Evolutionary conservation across 2,888 invertebrate species (phyloP), one percentile per base, ranked within the genome.

Genomic region (Catonia carolina): DNA sequence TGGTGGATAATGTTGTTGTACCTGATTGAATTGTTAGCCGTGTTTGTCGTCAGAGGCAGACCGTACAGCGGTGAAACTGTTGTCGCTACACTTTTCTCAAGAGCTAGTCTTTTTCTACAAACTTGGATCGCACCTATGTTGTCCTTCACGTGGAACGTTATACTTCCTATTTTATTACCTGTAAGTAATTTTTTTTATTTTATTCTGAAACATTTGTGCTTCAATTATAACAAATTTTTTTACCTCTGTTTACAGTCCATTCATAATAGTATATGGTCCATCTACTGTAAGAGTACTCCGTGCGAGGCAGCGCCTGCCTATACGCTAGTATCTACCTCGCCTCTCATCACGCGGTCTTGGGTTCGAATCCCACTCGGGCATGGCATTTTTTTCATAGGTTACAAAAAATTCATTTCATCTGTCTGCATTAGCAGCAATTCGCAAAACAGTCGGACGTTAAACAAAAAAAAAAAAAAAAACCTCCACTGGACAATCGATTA

Each of bases 1-100:
- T 94, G 94, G 93, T 91, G 90, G 85, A 80, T 92, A 56, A 83
- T 89, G 70, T 78, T 86, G 53, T 74, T 91, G 39, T 88, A 91
- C 71, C 76, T 88, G 47, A 75, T 86, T 41, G 80, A 89, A 70
- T 81, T 87, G 49, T 79, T 84, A 63, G 91, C 88, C n/a, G 85
- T 92, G 59, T 89, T 92, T 71, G 83, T 88, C 69, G 87, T 92
- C 8, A 80, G 90, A 31, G 92, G 93, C 2, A 80, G 90, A 23
- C 92, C 92, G 0, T 91, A 89, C 71, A 85, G 87, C 60, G 89
- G 90, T 1, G 88, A 89, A 68, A 81, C 80, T 2, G 77, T 85
- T 14, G 83, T 83, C 1, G 77, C 79, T 2, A 79, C 82, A 50
- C 70, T 84, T 14, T 71, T 75, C 12, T 69, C 74, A 1, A 72